Conservation (phyloP, 2,113 vertebrate species). For the Taurulus bubalis region DNA sequence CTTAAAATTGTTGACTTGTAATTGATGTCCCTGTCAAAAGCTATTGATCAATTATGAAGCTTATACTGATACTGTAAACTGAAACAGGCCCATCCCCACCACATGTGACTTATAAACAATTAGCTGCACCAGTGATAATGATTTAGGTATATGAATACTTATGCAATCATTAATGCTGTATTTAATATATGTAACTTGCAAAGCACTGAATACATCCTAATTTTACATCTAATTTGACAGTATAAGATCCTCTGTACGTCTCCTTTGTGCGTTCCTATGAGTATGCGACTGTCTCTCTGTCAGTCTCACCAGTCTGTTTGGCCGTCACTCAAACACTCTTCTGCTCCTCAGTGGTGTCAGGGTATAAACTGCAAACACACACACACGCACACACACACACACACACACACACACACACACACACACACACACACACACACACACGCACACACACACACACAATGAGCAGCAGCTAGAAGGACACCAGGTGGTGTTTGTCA, state of each 20-base stretch:
- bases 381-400: constrained; percentile 17
- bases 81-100: not conserved
- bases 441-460: constrained; percentile 13
- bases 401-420: constrained; percentile 23
- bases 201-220: not conserved
- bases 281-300: not conserved
- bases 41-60: not conserved
- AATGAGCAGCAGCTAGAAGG: constrained; percentile 22
- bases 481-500: constrained; percentile 60
- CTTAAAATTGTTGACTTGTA: not conserved
- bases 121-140: not conserved
- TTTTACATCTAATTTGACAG: not conserved
- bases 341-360: not conserved
- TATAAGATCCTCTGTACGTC: not conserved
- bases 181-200: not conserved
- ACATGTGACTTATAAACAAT: not conserved
- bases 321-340: not conserved
- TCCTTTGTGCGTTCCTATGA: not conserved
- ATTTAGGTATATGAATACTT: too few relatives aligned
- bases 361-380: constrained; percentile 28
- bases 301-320: not conserved
- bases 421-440: constrained; percentile 18
- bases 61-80: not conserved
- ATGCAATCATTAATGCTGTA: too few relatives aligned
- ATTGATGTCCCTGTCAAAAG: not conserved